Evolutionary conservation across 2,113 vertebrate genomes (phyloP), one percentile per base, ranked within the genome.

Genomic region (Pan troglodytes): DNA sequence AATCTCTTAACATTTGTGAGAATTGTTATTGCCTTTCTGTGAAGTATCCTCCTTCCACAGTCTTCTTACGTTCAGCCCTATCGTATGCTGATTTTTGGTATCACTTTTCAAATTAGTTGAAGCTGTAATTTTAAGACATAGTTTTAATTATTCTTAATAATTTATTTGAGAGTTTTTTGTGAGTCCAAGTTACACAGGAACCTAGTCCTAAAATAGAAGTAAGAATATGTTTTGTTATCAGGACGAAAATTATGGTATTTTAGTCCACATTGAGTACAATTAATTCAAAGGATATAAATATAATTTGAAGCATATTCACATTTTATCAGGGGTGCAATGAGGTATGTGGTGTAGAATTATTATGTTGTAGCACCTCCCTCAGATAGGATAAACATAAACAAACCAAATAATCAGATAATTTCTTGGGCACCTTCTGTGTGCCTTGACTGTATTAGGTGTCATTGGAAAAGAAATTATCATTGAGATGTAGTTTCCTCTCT

Each of bases 91-190:
- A 96, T 90, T 96, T 96, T 97, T 97, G 96, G 81, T 93, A 95
- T 93, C 52, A 84, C 45, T 96, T 95, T 97, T 94, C 27, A 96
- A 89, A 95, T 97, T 96, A 95, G 43, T 95, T 96, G 93, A 93
- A 96, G 83, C 72, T 98, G 43, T 75, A 78, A 82, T 94, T 96
- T 93, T 70, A 95, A 96, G 96, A 82, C 61, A 43, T 96, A 48
- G 6, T 38, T 92, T 95, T 89, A 67, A 96, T 96, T 92, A 89
- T 81, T 96, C 32, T 73, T 88, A 91, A 80, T 55, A 82, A 50
- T 73, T 72, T n/a, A 50, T 73, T 72, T n/a, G 18, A 88, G 61
- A 67, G 13, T 14, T 9, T 90, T 82, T 88, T 80, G 40, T 55
- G 8, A 73, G 20, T 17, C 35, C n/a, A 93, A n/a, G 32, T 30